Base-by-base conservation (phyloP, 2,888 invertebrate genomes). In the Bembecia ichneumoniformis region DNA sequence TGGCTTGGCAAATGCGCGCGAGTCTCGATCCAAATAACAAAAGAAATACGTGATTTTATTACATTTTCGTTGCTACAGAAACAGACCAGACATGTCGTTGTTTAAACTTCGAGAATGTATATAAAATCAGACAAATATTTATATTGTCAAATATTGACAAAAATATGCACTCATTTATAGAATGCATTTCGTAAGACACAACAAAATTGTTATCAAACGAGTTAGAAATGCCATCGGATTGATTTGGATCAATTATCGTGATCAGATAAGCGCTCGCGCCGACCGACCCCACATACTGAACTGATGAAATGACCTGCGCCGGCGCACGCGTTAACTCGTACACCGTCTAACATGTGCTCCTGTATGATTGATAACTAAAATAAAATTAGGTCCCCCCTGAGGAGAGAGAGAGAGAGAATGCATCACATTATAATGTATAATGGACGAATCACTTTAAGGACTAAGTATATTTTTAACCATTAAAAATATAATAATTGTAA, bases 291-390 rank as follows among this genome's bases (percentile, higher is more conserved):
- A 64, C 64, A 67, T 66, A 68, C 61, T 68, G 77, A 13, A 82
- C 81, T 78, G 78, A 74, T 68, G 77, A 40, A 82, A 80, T 79
- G 79, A 74, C 68, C 68, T 64, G 73, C 66, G 71, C 67, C 54
- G 55, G 67, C 70, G 78, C 78, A 68, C 73, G 67, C 69, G 68
- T 60, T 59, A 59, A 61, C 52, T 58, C 9, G 28, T 58, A 44
- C 13, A 15, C 15, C 44, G 15, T 44, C 17, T 13, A 64, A 68
- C 77, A 74, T 71, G 67, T 74, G 75, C 17, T 65, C 57, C 63
- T 63, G 70, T 69, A 71, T 64, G 58, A 75, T 76, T 81, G 77
- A 78, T 82, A 82, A 81, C 45, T 81, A 58, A 80, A 84, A 84
- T 84, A 82, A 82, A 82, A 76, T 74, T 71, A 43, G 64, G 68